Conservation (phyloP, 2,888 invertebrate species). For the Hirtodrosophila duncani region DNA sequence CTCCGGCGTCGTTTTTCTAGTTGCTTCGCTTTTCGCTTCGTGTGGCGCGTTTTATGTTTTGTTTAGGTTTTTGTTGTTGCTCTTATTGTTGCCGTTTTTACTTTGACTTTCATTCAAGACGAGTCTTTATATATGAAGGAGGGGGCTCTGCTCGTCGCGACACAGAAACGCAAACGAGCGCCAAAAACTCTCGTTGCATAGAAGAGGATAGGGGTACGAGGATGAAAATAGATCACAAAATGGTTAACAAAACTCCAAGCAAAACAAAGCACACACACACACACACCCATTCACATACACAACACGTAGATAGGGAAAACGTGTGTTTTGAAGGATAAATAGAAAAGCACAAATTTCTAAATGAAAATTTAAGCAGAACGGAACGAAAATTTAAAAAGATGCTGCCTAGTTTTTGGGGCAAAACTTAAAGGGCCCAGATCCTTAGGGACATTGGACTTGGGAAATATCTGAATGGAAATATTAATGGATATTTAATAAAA, state of each 20-base stretch:
- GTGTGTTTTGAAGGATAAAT: not conserved
- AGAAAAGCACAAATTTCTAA: no score
- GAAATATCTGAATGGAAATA: no score
- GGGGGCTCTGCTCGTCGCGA: slow-evolving; percentile 40
- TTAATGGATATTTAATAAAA: no score
- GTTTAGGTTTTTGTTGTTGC: slow-evolving; percentile 66
- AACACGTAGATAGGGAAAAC: not conserved
- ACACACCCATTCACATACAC: slow-evolving; percentile 11
- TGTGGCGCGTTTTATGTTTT: slow-evolving; percentile 61
- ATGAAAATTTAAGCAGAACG: slow-evolving; percentile 58
- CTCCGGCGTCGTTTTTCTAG: slow-evolving; percentile 47
- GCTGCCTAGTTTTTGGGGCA: no score
- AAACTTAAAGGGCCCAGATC: no score
- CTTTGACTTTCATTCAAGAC: slow-evolving; percentile 78
- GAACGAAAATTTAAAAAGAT: no score
- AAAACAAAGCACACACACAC: slow-evolving; percentile 37
- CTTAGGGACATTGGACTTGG: no score
- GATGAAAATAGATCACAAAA: slow-evolving; percentile 68
- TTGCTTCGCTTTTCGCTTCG: slow-evolving; percentile 23
- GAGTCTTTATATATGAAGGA: slow-evolving; percentile 41
- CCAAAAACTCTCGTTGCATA: slow-evolving; percentile 52
- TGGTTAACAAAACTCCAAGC: slow-evolving; percentile 54
- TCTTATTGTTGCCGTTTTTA: slow-evolving; percentile 66
- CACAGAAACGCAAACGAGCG: slow-evolving; percentile 57
- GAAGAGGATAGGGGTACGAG: no score